A percentile compares a stretch with the other conserved stretches of the same genome.
phyloP scores from a whole-genome alignment of 2,888 invertebrate genomes.

The Andrena praecox region DNA sequence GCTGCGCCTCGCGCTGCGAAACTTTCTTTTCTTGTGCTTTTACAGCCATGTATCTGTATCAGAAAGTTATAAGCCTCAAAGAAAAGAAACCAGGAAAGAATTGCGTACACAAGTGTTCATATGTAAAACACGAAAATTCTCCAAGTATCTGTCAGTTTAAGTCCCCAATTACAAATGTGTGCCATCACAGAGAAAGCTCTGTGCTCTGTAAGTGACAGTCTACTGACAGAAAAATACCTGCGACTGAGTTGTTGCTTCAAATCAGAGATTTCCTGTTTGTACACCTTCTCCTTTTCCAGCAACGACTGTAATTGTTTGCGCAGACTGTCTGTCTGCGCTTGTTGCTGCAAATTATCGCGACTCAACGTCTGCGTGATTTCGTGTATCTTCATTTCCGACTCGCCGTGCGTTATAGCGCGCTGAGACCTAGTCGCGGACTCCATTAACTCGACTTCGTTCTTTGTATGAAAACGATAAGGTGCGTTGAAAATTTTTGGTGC shows the following conservation, averaged over 20 bases:
- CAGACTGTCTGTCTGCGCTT: constrained; percentile 72
- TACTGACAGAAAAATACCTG: constrained; percentile 58
- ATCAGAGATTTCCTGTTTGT: constrained; percentile 86
- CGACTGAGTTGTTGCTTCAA: constrained; percentile 85
- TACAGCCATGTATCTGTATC: constrained; percentile 78
- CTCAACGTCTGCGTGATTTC: constrained; percentile 68
- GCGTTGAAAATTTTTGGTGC: neutral
- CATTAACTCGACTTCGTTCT: constrained; percentile 79
- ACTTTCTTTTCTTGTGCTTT: constrained; percentile 79
- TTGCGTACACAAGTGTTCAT: too few species aligned
- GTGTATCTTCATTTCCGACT: constrained; percentile 68
- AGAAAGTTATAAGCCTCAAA: too few species aligned
- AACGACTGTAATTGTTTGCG: constrained; percentile 78
- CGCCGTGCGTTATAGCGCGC: constrained; percentile 63
- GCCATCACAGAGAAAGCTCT: too few species aligned
- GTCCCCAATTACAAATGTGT: neutral
- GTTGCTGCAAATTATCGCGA: constrained; percentile 71
- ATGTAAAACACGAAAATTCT: too few species aligned
- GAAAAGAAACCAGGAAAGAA: too few species aligned
- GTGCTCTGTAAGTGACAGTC: too few species aligned
- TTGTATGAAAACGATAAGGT: neutral
- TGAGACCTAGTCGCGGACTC: constrained; percentile 71
- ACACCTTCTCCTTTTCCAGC: constrained; percentile 83
- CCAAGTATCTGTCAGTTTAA: too few species aligned
- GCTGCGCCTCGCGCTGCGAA: constrained; percentile 78